Conservation (phyloP, 2,888 invertebrate species). For the Camptogramma bilineatum region DNA sequence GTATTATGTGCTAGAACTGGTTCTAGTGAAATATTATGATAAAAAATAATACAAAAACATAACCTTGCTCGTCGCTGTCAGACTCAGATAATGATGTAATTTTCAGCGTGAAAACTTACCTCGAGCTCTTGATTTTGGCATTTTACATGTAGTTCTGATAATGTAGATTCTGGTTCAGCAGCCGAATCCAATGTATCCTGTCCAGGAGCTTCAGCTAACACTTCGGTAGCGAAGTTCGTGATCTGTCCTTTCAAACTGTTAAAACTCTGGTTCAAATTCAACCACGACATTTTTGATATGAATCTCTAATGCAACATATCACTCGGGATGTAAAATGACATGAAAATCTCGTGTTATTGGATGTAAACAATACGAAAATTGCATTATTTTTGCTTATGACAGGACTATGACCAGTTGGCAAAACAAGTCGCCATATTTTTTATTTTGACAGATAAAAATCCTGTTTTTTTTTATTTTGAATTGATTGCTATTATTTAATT, state of each 20-base stretch:
- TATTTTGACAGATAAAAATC: slow-evolving; percentile 19
- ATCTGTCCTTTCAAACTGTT: slow-evolving; percentile 94
- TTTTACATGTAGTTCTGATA: slow-evolving; percentile 83
- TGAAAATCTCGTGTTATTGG: slow-evolving; percentile 49
- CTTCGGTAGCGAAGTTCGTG: slow-evolving; percentile 94
- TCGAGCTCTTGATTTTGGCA: slow-evolving; percentile 86
- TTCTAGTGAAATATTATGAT: slow-evolving; percentile 1
- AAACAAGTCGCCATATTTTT: slow-evolving; percentile 69
- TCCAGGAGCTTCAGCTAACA: slow-evolving; percentile 90
- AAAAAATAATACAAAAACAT: slow-evolving; percentile 69
- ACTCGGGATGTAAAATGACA: slow-evolving; percentile 55
- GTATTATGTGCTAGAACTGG: not conserved
- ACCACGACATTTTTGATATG: slow-evolving; percentile 87
- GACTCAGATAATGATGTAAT: slow-evolving; percentile 37
- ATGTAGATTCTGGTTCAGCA: slow-evolving; percentile 54
- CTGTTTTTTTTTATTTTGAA: not conserved
- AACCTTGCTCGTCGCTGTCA: slow-evolving; percentile 75
- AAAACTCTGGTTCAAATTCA: slow-evolving; percentile 88
- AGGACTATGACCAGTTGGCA: slow-evolving; percentile 83
- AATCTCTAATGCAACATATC: slow-evolving; percentile 63
- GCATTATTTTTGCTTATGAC: slow-evolving; percentile 78
- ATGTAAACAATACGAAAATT: slow-evolving; percentile 78
- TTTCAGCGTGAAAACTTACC: slow-evolving; percentile 72
- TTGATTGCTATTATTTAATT: too few species aligned
- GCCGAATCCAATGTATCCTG: slow-evolving; percentile 69